phyloP scores from a whole-genome alignment of 2,888 invertebrate genomes.

The Athrips mouffetella region DNA sequence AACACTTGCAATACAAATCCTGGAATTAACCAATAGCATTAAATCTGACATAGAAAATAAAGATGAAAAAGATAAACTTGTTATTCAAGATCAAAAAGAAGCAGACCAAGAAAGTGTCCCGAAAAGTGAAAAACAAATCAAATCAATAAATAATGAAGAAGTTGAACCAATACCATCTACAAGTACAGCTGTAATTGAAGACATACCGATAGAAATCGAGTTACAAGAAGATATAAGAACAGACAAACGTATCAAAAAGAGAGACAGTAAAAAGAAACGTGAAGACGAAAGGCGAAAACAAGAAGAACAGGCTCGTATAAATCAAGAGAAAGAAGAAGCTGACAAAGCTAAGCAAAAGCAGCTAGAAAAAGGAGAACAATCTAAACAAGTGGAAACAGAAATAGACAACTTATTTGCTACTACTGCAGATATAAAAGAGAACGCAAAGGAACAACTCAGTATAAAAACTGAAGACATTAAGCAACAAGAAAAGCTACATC shows the following conservation, averaged over 20 bases:
- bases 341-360: slow-evolving; percentile 12
- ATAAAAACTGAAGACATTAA: background rate
- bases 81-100: slow-evolving; percentile 15
- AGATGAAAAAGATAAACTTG: background rate
- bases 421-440: background rate
- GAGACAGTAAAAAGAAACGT: slow-evolving; percentile 25
- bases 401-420: no score
- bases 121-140: background rate
- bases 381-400: background rate
- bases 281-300: slow-evolving; percentile 18
- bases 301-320: slow-evolving; percentile 15
- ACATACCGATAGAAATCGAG: background rate
- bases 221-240: slow-evolving; percentile 16
- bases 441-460: background rate
- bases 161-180: slow-evolving; percentile 21
- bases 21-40: slow-evolving; percentile 30
- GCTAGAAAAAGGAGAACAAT: background rate
- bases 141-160: background rate
- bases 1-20: slow-evolving; percentile 41
- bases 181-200: slow-evolving; percentile 8
- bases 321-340: slow-evolving; percentile 10
- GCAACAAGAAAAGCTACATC: background rate
- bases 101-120: slow-evolving; percentile 1
- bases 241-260: slow-evolving; percentile 17
- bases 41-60: slow-evolving; percentile 22